Evolutionary conservation across 2,797 vertebrate species (phyloP).

Genomic region (Diplodus sargus): DNA sequence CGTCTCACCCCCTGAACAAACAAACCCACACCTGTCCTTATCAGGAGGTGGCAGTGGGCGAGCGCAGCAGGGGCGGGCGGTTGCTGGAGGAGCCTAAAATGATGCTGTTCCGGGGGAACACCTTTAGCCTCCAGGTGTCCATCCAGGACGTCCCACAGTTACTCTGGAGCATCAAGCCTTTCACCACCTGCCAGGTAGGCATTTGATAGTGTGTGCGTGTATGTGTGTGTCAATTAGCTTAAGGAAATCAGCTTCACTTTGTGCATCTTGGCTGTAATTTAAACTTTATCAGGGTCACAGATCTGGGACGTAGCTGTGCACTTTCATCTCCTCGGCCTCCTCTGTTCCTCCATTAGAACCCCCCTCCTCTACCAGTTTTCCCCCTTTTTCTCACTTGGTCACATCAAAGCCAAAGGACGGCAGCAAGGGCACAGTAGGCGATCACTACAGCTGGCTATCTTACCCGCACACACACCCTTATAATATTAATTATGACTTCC

Average conservation of each 20-base stretch:
- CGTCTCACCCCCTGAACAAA: neutral
- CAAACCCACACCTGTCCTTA: neutral
- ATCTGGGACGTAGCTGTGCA: constrained; percentile 13
- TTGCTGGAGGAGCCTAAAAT: constrained; percentile 95
- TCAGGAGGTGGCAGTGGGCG: constrained; percentile 79
- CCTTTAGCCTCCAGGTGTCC: constrained; percentile 95
- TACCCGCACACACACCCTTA: constrained; percentile 49
- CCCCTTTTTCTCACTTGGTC: constrained; percentile 41
- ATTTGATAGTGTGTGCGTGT: neutral
- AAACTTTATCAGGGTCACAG: constrained; percentile 11
- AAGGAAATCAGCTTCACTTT: neutral
- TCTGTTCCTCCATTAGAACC: constrained; percentile 32
- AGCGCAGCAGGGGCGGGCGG: constrained; percentile 89
- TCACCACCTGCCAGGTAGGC: constrained; percentile 95
- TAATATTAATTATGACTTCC: constrained; percentile 76
- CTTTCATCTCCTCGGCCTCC: constrained; percentile 42
- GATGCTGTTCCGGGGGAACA: constrained; percentile 93
- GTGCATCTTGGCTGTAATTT: constrained; percentile 1
- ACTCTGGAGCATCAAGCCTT: constrained; percentile 98
- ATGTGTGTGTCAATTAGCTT: too few relatives aligned
- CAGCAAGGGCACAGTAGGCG: constrained; percentile 73
- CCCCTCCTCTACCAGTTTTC: constrained; percentile 26
- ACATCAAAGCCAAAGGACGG: constrained; percentile 77
- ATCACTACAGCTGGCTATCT: constrained; percentile 63
- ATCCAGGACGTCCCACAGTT: constrained; percentile 96